Percentiles rank a stretch among this genome's conserved stretches.
Evolutionary conservation across 2,113 vertebrate genomes (phyloP).

Genomic region (Syngnathus typhle): DNA sequence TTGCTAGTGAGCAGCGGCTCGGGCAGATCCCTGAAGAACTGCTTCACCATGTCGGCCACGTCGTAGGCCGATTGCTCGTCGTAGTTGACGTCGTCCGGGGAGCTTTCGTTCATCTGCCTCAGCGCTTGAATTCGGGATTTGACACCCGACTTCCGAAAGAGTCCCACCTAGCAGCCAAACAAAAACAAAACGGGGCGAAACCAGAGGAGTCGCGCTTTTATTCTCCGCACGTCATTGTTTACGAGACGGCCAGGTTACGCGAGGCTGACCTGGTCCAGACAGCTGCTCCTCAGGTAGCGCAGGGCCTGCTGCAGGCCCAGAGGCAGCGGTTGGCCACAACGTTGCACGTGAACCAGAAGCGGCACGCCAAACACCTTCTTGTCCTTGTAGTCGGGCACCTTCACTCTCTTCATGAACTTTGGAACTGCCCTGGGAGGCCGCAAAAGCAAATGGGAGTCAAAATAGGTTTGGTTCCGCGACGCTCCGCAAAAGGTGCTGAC

Average conservation of each 20-base stretch:
- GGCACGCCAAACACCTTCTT: constrained; percentile 96
- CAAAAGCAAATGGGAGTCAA: constrained; percentile 4
- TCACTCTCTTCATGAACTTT: constrained; percentile 98
- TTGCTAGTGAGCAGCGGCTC: constrained; percentile 96
- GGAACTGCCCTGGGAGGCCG: constrained; percentile 84
- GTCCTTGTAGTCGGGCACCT: constrained; percentile 95
- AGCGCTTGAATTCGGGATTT: constrained; percentile 94
- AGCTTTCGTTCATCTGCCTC: constrained; percentile 91
- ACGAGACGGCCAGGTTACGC: background rate
- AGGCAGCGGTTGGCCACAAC: constrained; percentile 91
- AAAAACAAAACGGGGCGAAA: background rate
- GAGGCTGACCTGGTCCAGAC: constrained; percentile 87
- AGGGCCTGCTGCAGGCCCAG: constrained; percentile 92
- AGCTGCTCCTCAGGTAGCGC: constrained; percentile 84
- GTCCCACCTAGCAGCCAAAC: constrained; percentile 78
- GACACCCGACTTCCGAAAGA: constrained; percentile 95
- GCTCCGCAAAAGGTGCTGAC: constrained; percentile 63
- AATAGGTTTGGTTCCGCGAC: background rate
- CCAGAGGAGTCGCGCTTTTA: background rate
- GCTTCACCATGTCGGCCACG: constrained; percentile 97
- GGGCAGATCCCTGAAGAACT: constrained; percentile 94
- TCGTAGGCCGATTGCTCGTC: constrained; percentile 95
- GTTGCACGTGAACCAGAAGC: constrained; percentile 91
- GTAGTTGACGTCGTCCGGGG: constrained; percentile 86
- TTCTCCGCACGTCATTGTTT: constrained; percentile 5